phyloP scores from a whole-genome alignment of 35 echinoderm and acorn worm genomes.

The Amphiura filiformis region DNA sequence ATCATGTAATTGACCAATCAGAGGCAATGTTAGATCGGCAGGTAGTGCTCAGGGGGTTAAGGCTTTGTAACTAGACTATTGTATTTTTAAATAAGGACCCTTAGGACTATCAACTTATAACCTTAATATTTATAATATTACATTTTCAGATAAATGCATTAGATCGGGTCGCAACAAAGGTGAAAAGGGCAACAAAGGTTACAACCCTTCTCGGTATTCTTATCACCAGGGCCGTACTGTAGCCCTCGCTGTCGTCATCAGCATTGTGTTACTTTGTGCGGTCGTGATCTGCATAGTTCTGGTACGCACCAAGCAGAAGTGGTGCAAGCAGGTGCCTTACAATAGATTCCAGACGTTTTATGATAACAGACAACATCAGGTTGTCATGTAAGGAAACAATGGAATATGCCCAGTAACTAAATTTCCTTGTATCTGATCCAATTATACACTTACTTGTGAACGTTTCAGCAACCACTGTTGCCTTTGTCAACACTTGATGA shows the following conservation, averaged over 20 bases:
- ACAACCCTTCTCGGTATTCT: not conserved
- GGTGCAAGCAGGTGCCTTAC: not conserved
- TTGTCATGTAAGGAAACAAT: not conserved
- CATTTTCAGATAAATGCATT: constrained; percentile 1
- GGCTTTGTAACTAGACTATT: not conserved
- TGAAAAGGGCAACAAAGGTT: no score
- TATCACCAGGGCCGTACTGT: not conserved
- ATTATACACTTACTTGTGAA: no score
- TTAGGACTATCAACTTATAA: no score
- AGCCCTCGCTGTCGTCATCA: not conserved
- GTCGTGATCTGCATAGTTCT: constrained; percentile 11
- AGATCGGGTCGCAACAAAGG: not conserved
- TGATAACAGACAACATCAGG: not conserved
- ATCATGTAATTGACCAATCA: no score
- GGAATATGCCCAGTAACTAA: no score
- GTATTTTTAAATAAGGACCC: no score
- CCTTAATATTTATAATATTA: no score
- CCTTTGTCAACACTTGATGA: no score
- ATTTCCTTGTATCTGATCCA: no score
- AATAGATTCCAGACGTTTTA: not conserved
- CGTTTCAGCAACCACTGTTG: no score
- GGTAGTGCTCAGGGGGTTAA: no score
- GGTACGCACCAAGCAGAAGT: constrained; percentile 18
- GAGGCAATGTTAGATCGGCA: no score
- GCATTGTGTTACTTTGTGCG: not conserved